Conservation (phyloP, 2,888 invertebrate species). For the Pteria penguin region DNA sequence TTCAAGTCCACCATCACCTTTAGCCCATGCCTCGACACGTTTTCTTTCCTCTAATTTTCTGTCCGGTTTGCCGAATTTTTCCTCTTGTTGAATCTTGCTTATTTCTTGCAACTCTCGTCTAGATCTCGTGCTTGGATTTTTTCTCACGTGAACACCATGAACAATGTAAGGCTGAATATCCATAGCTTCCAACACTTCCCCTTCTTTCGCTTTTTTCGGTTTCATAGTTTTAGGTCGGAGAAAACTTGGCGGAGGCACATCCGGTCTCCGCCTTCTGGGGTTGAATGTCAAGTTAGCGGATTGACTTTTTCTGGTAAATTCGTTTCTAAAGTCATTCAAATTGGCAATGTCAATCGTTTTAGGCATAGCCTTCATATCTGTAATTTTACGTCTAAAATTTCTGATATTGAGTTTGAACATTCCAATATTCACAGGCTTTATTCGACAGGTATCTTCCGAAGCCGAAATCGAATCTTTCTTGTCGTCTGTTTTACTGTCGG, state of each 20-base stretch:
- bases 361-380: conserved; percentile 9
- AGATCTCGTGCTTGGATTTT: conserved; percentile 49
- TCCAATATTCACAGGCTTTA: conserved; percentile 12
- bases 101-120: conserved; percentile 54
- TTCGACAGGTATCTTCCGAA: neutral
- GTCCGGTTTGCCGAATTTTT: conserved; percentile 51
- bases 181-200: conserved; percentile 36
- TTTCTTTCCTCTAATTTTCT: conserved; percentile 49
- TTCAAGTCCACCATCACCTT: conserved; percentile 46
- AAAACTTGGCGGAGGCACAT: conserved; percentile 12
- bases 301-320: neutral
- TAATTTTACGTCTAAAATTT: neutral
- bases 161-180: conserved; percentile 38
- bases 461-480: neutral
- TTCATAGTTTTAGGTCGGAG: conserved; percentile 17
- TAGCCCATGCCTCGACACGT: conserved; percentile 46
- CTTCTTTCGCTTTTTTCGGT: conserved; percentile 24
- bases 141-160: conserved; percentile 52
- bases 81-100: conserved; percentile 54
- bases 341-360: neutral
- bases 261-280: conserved; percentile 13
- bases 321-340: neutral
- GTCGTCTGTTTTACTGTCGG: neutral
- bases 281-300: conserved; percentile 7
- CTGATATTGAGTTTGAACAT: conserved; percentile 19